Base-by-base conservation (phyloP, 2,888 invertebrate species). In the Drosophila basisetae region DNA sequence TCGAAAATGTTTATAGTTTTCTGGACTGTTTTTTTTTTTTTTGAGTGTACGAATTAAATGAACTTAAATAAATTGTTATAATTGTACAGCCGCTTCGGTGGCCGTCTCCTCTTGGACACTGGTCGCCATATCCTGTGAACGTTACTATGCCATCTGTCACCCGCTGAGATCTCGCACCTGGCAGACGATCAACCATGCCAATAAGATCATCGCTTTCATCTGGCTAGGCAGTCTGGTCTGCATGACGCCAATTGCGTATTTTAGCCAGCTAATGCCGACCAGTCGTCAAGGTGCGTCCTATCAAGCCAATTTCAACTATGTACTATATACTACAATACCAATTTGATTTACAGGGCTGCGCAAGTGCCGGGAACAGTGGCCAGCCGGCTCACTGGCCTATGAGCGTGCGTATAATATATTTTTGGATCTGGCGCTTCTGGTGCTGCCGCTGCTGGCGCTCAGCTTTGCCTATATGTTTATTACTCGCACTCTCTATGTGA, bases 81-180 rank as follows among this genome's bases (percentile, higher is more conserved):
- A 43, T 5, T 18, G 60, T 82, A 10, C 94, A 96, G 96, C 96
- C 56, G 95, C 96, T 75, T 96, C 96, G 0, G 96, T 97, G 43
- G 95, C 96, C 4, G 96, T 96, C 6, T 95, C 96, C 35, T 96
- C 96, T 3, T 96, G 96, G 95, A 97, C 97, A 0, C 91, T 97
- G 80, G 96, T 96, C 37, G 96, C 96, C 54, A 96, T 97, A 75
- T 96, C 96, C 22, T 95, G 96, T 81, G 96, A 97, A 91, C 94
- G 96, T 25, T 97, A 96, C 93, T 96, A 96, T 92, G 97, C 96
- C 79, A 97, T 97, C 85, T 96, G 96, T 91, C 95, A 96, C 90
- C 96, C 97, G 0, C 92, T 97, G 35, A 94, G 96, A 72, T 96
- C 96, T 0, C 93, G 96, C 47, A 94, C 95, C 72, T 97, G 96